Base-by-base conservation (phyloP, 2,888 invertebrate species). In the Brachylomia viminalis region DNA sequence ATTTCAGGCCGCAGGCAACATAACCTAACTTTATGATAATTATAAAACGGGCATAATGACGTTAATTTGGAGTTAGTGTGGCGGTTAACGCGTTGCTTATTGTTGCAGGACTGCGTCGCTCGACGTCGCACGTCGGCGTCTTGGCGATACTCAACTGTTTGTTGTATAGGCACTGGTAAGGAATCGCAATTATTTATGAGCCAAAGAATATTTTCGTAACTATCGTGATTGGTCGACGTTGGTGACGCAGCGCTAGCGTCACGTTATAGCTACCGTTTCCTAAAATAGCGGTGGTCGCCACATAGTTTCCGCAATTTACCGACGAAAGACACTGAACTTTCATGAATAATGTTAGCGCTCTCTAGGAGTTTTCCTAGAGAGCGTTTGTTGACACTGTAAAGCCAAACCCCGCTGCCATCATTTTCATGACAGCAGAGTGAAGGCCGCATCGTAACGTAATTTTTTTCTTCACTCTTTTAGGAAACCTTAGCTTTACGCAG, bases 101-200 rank as follows among this genome's bases (percentile, higher is more conserved):
- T 90, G 87, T 94, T 92, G 6, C 92, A 95, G 95, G 95, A 62
- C 85, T 90, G 77, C 91, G 92, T 79, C 91, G 90, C 68, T 90
- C 91, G 56, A 89, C 92, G 70, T 90, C 93, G 47, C 91, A 92
- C 77, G 86, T 93, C 77, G 90, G 88, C 70, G 87, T 91, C 66
- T 83, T 94, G 83, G 86, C 91, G 80, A 83, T 94, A 86, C 88
- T 94, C 89, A 92, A 92, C 88, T 93, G 91, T 92, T 88, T 94
- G 84, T 86, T 94, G 74, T 92, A 91, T 89, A 92, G 90, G 87
- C 90, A 94, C 89, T 94, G 95, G 95, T 95, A 86, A 95, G 82
- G 3, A 68, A 15, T 30, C 1, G 0, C 6, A n/a, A 45, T 69
- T 77, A 66, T 58, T 49, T 45, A 59, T 52, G 20, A 56, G 6